phyloP scores from a whole-genome alignment of 2,888 invertebrate species.

The Leptopilina myrica region DNA sequence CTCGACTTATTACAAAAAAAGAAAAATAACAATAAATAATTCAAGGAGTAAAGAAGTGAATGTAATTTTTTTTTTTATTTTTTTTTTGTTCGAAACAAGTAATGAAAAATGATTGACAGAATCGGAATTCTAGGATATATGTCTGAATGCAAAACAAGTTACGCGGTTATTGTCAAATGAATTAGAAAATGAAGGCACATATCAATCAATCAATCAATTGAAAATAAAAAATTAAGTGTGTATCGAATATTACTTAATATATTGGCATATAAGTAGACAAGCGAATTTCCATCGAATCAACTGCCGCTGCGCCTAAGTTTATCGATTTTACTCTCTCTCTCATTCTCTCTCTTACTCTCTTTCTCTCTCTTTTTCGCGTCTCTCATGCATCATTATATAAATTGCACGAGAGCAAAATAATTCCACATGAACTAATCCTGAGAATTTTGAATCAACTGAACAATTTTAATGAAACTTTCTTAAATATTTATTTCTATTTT shows the following conservation, averaged over 20 bases:
- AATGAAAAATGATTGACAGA: slow-evolving; percentile 3
- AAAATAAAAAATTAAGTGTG: not conserved
- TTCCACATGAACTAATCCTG: no score
- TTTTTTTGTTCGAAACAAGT: no score
- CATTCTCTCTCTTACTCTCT: not conserved
- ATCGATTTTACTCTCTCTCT: slow-evolving; percentile 24
- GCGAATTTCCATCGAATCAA: not conserved
- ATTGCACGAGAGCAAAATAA: not conserved
- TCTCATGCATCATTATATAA: not conserved
- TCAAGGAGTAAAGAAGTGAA: no score
- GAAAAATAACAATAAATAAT: no score
- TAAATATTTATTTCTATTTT: no score
- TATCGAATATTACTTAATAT: slow-evolving; percentile 3
- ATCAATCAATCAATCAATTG: not conserved
- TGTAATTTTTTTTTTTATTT: no score
- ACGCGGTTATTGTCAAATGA: not conserved
- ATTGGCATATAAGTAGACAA: not conserved
- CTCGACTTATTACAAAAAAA: no score
- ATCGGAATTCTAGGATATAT: not conserved
- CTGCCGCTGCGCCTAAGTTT: slow-evolving; percentile 34
- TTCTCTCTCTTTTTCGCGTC: not conserved
- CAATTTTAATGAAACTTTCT: no score
- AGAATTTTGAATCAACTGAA: no score
- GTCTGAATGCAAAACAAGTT: not conserved
- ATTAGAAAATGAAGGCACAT: not conserved